phyloP scores from a whole-genome alignment of 2,113 vertebrate species.

The Rafetus swinhoei region DNA sequence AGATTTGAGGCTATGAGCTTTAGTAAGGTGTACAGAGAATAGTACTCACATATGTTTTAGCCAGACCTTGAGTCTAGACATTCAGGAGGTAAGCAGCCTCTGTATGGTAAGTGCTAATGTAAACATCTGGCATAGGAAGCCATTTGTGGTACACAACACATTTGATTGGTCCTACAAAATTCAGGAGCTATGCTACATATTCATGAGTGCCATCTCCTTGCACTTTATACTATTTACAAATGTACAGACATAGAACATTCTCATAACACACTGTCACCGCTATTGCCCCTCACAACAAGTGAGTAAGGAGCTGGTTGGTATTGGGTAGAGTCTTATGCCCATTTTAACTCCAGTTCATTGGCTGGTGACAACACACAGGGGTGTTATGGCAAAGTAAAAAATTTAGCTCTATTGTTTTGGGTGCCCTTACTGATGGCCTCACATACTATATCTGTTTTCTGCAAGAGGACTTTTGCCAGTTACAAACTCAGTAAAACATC shows the following conservation, averaged over 20 bases:
- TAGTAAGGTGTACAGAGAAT: rapidly evolving
- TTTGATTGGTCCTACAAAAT: background rate
- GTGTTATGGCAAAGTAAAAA: background rate
- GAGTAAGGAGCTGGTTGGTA: background rate
- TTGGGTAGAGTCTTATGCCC: background rate
- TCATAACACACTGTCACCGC: background rate
- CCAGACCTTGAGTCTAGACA: background rate
- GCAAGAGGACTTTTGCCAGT: background rate
- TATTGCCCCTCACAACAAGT: background rate
- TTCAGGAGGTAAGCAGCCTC: background rate
- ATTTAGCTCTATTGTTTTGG: background rate
- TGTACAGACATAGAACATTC: background rate
- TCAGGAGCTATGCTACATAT: background rate
- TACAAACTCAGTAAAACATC: background rate
- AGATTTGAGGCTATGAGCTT: too few species aligned
- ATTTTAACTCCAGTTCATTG: background rate
- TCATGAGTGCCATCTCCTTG: background rate
- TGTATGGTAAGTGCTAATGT: background rate
- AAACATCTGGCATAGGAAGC: background rate
- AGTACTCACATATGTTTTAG: background rate
- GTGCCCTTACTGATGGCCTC: background rate
- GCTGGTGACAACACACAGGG: background rate
- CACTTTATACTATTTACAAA: background rate
- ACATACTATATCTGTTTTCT: slow-evolving; percentile 15
- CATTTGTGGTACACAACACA: background rate